Conservation (phyloP, 2,888 invertebrate genomes). For the Agrotis ipsilon region DNA sequence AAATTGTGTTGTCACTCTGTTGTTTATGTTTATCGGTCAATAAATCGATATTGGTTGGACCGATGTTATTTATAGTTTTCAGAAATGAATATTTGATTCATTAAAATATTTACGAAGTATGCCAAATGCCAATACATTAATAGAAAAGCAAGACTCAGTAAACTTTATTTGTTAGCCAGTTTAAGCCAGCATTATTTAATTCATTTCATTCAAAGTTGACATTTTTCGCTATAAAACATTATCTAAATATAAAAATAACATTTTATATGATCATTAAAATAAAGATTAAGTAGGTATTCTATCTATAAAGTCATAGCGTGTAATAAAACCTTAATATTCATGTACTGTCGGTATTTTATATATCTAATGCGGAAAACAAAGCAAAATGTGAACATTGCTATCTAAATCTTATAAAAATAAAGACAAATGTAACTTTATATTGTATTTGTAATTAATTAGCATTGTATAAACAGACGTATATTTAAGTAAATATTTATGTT, state of each 20-base stretch:
- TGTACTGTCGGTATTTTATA: not conserved
- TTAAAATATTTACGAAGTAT: not conserved
- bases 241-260: no score
- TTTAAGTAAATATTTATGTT: constrained; percentile 17
- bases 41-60: constrained; percentile 20
- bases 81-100: not conserved
- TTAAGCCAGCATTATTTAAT: no score
- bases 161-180: no score
- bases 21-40: constrained; percentile 25
- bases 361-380: constrained; percentile 20
- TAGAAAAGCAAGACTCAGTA: no score
- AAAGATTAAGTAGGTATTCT: no score
- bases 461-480: constrained; percentile 13
- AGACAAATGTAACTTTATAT: not conserved
- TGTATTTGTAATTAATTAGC: constrained; percentile 10
- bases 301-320: no score
- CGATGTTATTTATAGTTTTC: constrained; percentile 16
- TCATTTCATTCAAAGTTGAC: no score
- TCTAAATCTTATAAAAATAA: constrained; percentile 20
- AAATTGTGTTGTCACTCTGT: constrained; percentile 21
- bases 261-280: no score
- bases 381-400: constrained; percentile 12
- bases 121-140: not conserved
- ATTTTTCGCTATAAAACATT: no score
- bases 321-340: not conserved